Evolutionary conservation across 2,888 invertebrate genomes (phyloP).

Genomic region (Plagodis pulveraria): DNA sequence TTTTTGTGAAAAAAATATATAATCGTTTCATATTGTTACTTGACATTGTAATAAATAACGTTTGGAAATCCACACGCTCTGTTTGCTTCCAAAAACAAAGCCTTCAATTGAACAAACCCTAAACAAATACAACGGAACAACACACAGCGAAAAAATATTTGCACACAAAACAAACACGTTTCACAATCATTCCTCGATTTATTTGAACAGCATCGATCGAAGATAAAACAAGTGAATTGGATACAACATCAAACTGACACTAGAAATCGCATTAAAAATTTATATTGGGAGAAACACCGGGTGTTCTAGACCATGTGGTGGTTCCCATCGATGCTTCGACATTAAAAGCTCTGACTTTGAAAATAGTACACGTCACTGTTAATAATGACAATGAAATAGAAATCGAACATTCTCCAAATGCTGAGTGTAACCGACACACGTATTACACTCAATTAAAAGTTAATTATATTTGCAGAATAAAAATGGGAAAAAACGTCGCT

Average conservation of each 20-base stretch:
- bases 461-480: conserved; percentile 1
- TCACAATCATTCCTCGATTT: conserved; percentile 8
- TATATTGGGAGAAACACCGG: conserved; percentile 59
- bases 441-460: conserved; percentile 13
- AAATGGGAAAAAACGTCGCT: conserved; percentile 1
- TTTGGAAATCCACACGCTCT: not conserved
- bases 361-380: conserved; percentile 69
- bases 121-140: conserved; percentile 15
- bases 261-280: conserved; percentile 62
- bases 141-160: conserved; percentile 21
- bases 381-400: conserved; percentile 59
- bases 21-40: too few relatives aligned
- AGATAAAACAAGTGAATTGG: conserved; percentile 18
- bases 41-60: not conserved
- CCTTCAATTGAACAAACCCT: conserved; percentile 5
- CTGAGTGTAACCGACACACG: conserved; percentile 19
- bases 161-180: conserved; percentile 14
- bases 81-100: conserved; percentile 1
- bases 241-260: conserved; percentile 45
- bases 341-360: conserved; percentile 61
- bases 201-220: conserved; percentile 18
- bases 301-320: conserved; percentile 55
- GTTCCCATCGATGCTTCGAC: conserved; percentile 54
- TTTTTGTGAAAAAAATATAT: too few relatives aligned
- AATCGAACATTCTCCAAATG: conserved; percentile 62